Evolutionary conservation across 2,888 invertebrate genomes (phyloP).

Genomic region (Glyphotaelius pellucidus): DNA sequence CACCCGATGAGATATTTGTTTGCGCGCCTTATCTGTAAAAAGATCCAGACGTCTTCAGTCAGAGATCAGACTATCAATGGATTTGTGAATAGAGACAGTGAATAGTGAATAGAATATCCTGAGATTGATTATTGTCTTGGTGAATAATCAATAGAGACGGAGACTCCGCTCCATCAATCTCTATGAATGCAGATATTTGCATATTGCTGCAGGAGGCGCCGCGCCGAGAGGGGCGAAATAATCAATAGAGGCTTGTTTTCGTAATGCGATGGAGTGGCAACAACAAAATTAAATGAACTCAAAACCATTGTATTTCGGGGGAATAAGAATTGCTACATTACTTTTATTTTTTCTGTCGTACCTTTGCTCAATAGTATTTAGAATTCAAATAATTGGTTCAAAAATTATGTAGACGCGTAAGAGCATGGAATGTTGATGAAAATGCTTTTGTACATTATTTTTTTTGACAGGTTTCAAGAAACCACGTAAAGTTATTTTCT

Average conservation of each 20-base stretch:
- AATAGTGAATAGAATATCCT: neutral
- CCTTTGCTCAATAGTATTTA: no score
- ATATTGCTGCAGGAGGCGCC: neutral
- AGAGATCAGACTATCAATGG: neutral
- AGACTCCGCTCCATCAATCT: slow-evolving; percentile 17
- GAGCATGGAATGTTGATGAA: no score
- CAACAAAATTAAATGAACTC: neutral
- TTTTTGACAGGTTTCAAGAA: no score
- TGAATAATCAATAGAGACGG: slow-evolving; percentile 22
- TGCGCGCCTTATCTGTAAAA: neutral
- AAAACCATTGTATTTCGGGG: no score
- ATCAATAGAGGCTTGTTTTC: neutral
- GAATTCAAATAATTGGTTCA: no score
- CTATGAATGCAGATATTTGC: slow-evolving; percentile 26
- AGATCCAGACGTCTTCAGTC: slow-evolving; percentile 14
- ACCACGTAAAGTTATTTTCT: no score
- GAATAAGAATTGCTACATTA: no score
- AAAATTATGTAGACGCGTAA: no score
- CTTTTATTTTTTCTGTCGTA: no score
- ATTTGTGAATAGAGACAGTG: neutral
- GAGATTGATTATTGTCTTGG: slow-evolving; percentile 20
- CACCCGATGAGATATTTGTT: neutral
- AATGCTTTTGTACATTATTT: no score
- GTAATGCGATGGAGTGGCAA: neutral
- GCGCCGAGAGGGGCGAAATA: neutral